Base-by-base conservation (phyloP, 2,113 vertebrate genomes). In the Cyprinus carpio region DNA sequence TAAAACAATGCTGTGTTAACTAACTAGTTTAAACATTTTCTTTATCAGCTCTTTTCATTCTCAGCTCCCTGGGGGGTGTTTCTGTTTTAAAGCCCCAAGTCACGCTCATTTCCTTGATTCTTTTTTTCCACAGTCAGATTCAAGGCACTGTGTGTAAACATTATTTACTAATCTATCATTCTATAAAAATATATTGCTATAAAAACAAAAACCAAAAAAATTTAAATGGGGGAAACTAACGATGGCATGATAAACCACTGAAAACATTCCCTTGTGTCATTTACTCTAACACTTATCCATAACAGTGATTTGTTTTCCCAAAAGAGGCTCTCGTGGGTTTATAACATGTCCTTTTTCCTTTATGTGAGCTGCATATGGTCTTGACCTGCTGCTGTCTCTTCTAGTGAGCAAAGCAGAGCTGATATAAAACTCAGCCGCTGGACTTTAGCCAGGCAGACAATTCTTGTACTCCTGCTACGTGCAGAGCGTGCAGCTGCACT, bases 391-490 rank as follows among this genome's bases (percentile, higher is more conserved):
- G 69, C 54, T 2, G 6, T 84, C 51, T 12, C 34, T 34, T 71
- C 23, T 13, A 83, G 23, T 27, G 64, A 78, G 81, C 56, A 54
- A 75, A 74, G 83, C 51, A 31, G 80, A 60, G 82, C 88, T 85
- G 74, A 56, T 79, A 54, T 87, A 34, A 82, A 87, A 67, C 82
- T 56, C 69, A 64, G 67, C 58, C 37, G n/a, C 80, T 90, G 89
- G 88, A 81, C 74, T 65, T 43, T 67, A 83, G 88, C 88, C 89
- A 90, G 79, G 74, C 58, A 75, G 74, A 85, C 86, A 85, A 49
- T 86, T 88, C 87, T 87, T 87, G 87, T 89, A 85, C 80, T 89
- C 65, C 43, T 71, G 88, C 86, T 90, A 89, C 87, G 86, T 90
- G 86, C 88, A 69, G 86, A 71, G 60, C 86, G 89, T 90, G 89